Evolutionary conservation across 2,113 vertebrate species (phyloP).

Genomic region (Scalopus aquaticus): DNA sequence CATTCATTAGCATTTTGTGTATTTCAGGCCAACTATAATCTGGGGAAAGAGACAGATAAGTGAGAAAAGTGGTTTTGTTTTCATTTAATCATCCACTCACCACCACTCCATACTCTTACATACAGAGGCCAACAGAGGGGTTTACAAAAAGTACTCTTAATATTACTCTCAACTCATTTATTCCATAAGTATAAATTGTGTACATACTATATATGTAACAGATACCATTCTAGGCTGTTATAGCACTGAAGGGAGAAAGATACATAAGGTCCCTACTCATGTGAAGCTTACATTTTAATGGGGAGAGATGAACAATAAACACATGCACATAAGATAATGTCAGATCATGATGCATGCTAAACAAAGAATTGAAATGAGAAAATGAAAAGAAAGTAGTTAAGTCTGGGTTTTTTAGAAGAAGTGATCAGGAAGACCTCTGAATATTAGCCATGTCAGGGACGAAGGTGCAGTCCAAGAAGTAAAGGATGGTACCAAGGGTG

Average conservation of each 20-base stretch:
- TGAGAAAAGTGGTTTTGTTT: background rate
- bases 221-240: background rate
- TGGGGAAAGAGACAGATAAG: background rate
- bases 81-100: background rate
- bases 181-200: background rate
- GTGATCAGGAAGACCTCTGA: background rate
- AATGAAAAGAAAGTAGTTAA: background rate
- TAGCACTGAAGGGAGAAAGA: background rate
- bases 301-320: background rate
- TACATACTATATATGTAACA: background rate
- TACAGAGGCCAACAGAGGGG: background rate
- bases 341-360: background rate
- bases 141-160: background rate
- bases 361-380: background rate
- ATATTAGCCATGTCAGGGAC: background rate
- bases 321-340: background rate
- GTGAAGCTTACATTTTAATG: background rate
- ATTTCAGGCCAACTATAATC: background rate
- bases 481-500: background rate
- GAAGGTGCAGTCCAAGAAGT: background rate
- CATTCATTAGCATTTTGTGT: slow-evolving; percentile 11
- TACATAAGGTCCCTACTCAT: background rate
- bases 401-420: background rate
- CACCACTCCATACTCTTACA: background rate
- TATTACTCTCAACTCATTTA: background rate